phyloP scores from a whole-genome alignment of 1,140 invertebrate genomes.

The Zaprionus gabonicus region DNA sequence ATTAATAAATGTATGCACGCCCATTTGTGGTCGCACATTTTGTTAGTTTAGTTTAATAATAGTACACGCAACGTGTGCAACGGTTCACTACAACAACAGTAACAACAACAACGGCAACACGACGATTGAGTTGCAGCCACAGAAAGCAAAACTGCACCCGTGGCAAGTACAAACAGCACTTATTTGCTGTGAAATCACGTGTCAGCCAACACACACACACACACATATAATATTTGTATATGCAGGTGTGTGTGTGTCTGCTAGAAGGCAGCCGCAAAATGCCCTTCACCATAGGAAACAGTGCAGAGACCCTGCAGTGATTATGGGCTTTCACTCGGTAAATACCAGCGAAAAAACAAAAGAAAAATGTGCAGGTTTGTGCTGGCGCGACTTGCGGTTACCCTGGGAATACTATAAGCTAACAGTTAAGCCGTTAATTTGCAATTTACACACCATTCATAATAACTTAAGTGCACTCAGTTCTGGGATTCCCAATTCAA shows the following conservation, averaged over 20 bases:
- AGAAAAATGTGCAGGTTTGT: not conserved
- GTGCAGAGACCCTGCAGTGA: conserved; percentile 35
- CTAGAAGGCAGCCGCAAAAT: conserved; percentile 21
- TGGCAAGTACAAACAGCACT: conserved; percentile 51
- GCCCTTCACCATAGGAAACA: conserved; percentile 17
- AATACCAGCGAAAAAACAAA: conserved; percentile 12
- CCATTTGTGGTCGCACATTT: conserved; percentile 47
- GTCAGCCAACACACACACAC: conserved; percentile 38
- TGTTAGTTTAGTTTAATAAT: conserved; percentile 58
- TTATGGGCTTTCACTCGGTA: conserved; percentile 35
- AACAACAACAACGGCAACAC: conserved; percentile 7
- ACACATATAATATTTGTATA: not conserved
- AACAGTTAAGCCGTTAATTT: no score
- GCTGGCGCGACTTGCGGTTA: not conserved
- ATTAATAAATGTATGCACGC: conserved; percentile 59
- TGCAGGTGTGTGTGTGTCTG: not conserved
- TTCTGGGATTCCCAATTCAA: no score
- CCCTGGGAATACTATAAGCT: not conserved
- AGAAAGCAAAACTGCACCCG: conserved; percentile 38
- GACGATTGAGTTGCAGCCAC: conserved; percentile 10
- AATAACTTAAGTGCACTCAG: no score
- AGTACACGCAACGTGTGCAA: conserved; percentile 56
- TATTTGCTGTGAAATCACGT: conserved; percentile 74
- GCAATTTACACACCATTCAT: no score
- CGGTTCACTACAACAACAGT: conserved; percentile 13